phyloP scores from a whole-genome alignment of 2,797 vertebrate genomes.

The Coranthus polyacanthus region DNA sequence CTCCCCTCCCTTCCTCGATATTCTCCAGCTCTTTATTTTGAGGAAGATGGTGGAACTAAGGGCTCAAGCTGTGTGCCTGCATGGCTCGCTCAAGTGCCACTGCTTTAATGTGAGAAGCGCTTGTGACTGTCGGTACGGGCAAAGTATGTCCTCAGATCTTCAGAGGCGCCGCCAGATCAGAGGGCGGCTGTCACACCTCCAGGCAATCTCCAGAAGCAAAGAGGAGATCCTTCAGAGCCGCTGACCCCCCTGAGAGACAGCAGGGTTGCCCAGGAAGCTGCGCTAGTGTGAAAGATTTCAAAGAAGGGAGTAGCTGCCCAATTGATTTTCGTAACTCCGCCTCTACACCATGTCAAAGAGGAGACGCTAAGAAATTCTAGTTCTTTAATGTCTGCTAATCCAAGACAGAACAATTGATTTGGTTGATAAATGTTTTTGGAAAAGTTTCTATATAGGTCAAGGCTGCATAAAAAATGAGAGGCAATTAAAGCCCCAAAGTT shows the following conservation, averaged over 20 bases:
- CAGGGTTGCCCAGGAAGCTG: conserved; percentile 56
- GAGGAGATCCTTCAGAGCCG: conserved; percentile 67
- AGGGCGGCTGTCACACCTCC: conserved; percentile 73
- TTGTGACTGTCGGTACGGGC: conserved; percentile 53
- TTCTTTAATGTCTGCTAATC: conserved; percentile 57
- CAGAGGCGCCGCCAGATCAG: conserved; percentile 75
- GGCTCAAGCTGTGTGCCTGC: conserved; percentile 50
- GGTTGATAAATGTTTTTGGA: conserved; percentile 55
- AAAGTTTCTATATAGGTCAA: conserved; percentile 69
- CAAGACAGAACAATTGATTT: conserved; percentile 57
- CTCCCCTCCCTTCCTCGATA: conserved; percentile 19
- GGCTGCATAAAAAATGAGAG: conserved; percentile 50
- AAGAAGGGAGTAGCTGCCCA: conserved; percentile 59
- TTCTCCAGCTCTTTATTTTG: conserved; percentile 55
- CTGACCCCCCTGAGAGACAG: conserved; percentile 71
- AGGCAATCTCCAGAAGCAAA: conserved; percentile 64
- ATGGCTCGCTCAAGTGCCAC: conserved; percentile 61
- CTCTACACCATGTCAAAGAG: conserved; percentile 46
- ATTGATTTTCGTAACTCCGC: conserved; percentile 58
- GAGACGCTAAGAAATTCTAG: conserved; percentile 48
- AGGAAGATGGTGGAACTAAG: conserved; percentile 40
- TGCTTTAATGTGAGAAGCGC: conserved; percentile 67
- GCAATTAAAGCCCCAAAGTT: conserved; percentile 58
- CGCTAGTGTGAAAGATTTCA: conserved; percentile 62
- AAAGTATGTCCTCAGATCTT: conserved; percentile 76